Percentiles rank a stretch among this genome's conserved stretches.
Evolutionary conservation across 2,888 invertebrate genomes (phyloP).

Genomic region (Microplitis deprimator): DNA sequence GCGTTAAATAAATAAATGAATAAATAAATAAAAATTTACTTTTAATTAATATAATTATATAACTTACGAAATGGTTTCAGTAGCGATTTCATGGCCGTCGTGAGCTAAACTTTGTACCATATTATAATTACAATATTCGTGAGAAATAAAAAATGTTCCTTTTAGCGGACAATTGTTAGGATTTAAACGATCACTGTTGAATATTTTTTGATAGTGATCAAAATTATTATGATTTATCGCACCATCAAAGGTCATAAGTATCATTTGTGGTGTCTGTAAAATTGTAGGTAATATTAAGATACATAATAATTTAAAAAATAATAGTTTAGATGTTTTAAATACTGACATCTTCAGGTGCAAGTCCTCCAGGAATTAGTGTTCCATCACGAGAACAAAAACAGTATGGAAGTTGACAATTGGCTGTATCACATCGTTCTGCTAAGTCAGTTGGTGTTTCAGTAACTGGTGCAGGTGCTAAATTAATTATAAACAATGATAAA

Average conservation of each 20-base stretch:
- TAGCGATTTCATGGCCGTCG: slow-evolving; percentile 88
- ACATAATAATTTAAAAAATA: slow-evolving; percentile 23
- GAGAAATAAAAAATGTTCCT: slow-evolving; percentile 95
- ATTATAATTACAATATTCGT: slow-evolving; percentile 91
- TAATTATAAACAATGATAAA: slow-evolving; percentile 51
- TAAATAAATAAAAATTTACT: slow-evolving; percentile 4
- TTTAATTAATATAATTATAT: too few relatives aligned
- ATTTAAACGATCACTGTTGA: slow-evolving; percentile 84
- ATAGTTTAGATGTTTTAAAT: slow-evolving; percentile 12
- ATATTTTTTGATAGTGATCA: slow-evolving; percentile 89
- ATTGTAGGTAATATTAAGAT: background rate
- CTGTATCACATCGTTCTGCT: slow-evolving; percentile 84
- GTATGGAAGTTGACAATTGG: slow-evolving; percentile 86
- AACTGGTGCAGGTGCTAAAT: slow-evolving; percentile 82
- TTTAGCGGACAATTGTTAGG: slow-evolving; percentile 91
- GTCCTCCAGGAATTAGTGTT: slow-evolving; percentile 86
- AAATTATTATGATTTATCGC: slow-evolving; percentile 94
- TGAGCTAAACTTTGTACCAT: slow-evolving; percentile 91
- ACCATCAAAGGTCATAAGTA: slow-evolving; percentile 92
- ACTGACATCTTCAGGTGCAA: slow-evolving; percentile 86
- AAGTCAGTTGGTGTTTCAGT: slow-evolving; percentile 87
- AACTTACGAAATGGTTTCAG: slow-evolving; percentile 82
- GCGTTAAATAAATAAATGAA: slow-evolving; percentile 18
- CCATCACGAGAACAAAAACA: slow-evolving; percentile 95
- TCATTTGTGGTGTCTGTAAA: slow-evolving; percentile 91